Evolutionary conservation across 37 sponge, comb jelly and placozoan genomes (phyloP).

Genomic region (Mnemiopsis leidyi): DNA sequence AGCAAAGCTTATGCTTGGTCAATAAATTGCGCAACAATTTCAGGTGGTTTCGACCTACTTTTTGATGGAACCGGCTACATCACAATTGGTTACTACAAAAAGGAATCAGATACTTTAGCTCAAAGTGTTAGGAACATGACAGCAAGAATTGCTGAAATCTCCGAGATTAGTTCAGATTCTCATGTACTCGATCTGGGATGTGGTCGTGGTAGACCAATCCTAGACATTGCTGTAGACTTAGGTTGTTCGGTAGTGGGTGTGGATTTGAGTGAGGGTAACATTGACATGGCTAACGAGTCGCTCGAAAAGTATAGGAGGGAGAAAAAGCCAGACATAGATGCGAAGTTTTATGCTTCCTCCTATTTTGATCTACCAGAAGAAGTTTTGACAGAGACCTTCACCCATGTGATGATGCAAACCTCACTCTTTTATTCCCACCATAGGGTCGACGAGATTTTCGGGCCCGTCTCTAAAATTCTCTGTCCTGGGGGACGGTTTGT

Average conservation of each 20-base stretch:
- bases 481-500: conserved; percentile 1
- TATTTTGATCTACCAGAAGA: conserved; percentile 30
- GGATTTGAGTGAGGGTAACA: conserved; percentile 14
- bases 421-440: conserved; percentile 37
- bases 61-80: conserved; percentile 55
- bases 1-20: too few species aligned
- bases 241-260: conserved; percentile 52
- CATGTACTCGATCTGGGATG: conserved; percentile 52
- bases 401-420: conserved; percentile 64
- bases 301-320: background rate
- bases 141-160: conserved; percentile 1
- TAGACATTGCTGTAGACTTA: background rate
- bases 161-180: background rate
- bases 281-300: conserved; percentile 4
- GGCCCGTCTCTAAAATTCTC: background rate
- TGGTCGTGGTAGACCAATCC: background rate
- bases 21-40: background rate
- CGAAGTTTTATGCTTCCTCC: conserved; percentile 5
- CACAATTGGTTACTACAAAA: conserved; percentile 28
- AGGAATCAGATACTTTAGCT: background rate
- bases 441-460: background rate
- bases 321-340: background rate
- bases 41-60: background rate
- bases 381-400: background rate
- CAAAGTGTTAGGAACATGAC: conserved; percentile 42